Evolutionary conservation across 2,797 vertebrate genomes (phyloP).

Genomic region (Hafferia zeledoni): DNA sequence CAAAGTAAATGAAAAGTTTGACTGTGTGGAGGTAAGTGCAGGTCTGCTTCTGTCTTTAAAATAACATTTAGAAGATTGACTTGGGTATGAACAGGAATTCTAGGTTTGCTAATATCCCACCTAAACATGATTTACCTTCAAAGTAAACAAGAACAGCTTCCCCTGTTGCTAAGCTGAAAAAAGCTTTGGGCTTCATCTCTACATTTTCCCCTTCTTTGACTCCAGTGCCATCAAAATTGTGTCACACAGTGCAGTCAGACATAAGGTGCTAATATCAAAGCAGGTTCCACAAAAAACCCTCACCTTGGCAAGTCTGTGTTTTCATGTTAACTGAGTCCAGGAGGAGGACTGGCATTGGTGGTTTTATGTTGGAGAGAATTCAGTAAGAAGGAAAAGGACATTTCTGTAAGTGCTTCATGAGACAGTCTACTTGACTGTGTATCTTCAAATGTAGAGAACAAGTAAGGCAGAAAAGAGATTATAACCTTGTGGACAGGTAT

Average conservation of each 20-base stretch:
- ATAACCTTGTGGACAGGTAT: background rate
- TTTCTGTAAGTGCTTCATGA: background rate
- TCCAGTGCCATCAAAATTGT: background rate
- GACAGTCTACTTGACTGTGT: background rate
- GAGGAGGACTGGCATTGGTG: background rate
- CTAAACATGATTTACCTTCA: background rate
- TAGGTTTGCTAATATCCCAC: background rate
- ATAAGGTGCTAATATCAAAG: background rate
- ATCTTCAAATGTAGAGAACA: background rate
- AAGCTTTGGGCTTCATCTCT: background rate
- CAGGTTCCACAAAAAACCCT: background rate
- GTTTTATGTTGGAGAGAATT: background rate
- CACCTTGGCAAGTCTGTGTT: background rate
- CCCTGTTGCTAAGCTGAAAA: background rate
- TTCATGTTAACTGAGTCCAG: background rate
- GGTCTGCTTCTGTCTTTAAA: background rate
- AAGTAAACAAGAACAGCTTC: background rate
- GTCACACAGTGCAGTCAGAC: background rate
- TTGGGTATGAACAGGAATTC: background rate
- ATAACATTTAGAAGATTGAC: background rate
- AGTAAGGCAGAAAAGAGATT: background rate
- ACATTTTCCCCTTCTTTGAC: background rate
- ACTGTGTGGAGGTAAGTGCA: constrained; percentile 86
- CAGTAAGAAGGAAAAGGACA: background rate
- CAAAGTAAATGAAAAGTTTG: constrained; percentile 92